Conservation (phyloP, 2,113 vertebrate genomes). For the Eolophus roseicapilla region DNA sequence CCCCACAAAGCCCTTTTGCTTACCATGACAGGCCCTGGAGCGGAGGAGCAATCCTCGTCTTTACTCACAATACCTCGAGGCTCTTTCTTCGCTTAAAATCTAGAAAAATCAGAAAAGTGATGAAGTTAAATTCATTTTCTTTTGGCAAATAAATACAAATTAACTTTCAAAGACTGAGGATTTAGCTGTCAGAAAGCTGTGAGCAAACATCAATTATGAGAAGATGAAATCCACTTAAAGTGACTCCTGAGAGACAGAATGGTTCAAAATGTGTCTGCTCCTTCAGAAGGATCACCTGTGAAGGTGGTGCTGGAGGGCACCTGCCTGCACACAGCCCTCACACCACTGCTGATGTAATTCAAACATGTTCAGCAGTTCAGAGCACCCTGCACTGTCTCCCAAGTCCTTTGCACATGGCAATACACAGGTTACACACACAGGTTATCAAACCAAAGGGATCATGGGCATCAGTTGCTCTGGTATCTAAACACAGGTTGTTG, state of each 20-base stretch:
- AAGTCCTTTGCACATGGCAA: background rate
- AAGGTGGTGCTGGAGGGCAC: background rate
- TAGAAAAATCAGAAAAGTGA: constrained; percentile 14
- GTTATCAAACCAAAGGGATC: background rate
- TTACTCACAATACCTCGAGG: constrained; percentile 17
- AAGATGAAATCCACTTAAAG: background rate
- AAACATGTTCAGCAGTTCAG: background rate
- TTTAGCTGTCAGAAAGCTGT: background rate
- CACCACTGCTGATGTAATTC: background rate
- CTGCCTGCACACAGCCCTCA: background rate
- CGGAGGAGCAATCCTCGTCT: constrained; percentile 67
- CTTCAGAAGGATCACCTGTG: background rate
- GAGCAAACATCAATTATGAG: background rate
- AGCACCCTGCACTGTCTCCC: background rate
- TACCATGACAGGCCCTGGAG: constrained; percentile 78
- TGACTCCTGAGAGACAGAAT: background rate
- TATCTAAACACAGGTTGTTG: accelerated
- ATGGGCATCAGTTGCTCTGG: accelerated
- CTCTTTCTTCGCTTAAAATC: constrained; percentile 58
- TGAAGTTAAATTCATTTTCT: background rate
- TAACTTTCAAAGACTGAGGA: background rate
- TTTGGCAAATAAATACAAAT: background rate
- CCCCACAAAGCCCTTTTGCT: background rate
- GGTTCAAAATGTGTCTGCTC: background rate
- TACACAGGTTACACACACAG: background rate